Conservation (phyloP, 2,888 invertebrate genomes). For the Sarcophaga variegata region DNA sequence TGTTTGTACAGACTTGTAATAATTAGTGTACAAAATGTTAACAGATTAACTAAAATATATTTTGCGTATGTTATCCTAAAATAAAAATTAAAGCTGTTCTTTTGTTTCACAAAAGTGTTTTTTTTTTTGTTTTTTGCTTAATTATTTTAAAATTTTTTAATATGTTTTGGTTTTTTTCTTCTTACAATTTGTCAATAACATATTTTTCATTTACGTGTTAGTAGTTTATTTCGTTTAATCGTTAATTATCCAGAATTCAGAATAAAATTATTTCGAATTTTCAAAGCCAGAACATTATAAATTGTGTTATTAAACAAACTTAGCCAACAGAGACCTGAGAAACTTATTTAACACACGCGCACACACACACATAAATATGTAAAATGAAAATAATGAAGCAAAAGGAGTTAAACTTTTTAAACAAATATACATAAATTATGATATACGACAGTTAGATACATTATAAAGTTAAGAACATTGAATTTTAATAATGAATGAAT, state of each 20-base stretch:
- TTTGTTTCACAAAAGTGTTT: constrained; percentile 27
- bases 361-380: constrained; percentile 28
- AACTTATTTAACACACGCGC: constrained; percentile 53
- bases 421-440: constrained; percentile 31
- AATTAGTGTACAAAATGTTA: constrained; percentile 23
- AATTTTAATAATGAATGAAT: constrained; percentile 6
- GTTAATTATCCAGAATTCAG: background rate
- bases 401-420: constrained; percentile 4
- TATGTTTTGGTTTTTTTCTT: constrained; percentile 12
- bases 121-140: constrained; percentile 31
- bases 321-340: constrained; percentile 64
- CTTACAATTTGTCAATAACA: constrained; percentile 28
- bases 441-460: background rate
- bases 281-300: constrained; percentile 11
- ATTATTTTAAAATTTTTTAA: constrained; percentile 32
- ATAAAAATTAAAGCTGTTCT: constrained; percentile 30
- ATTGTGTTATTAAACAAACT: constrained; percentile 48
- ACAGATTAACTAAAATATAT: constrained; percentile 32
- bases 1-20: constrained; percentile 26
- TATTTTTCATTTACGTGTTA: background rate
- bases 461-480: constrained; percentile 1
- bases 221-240: constrained; percentile 9
- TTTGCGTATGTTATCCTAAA: constrained; percentile 5
- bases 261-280: background rate
- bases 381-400: constrained; percentile 5